Percentiles rank a stretch among this genome's conserved stretches.
These are phyloP conservation scores for Neogale vison DNA, from an alignment of 2,113 vertebrate genomes.

Conservation along the genomic window DNA sequence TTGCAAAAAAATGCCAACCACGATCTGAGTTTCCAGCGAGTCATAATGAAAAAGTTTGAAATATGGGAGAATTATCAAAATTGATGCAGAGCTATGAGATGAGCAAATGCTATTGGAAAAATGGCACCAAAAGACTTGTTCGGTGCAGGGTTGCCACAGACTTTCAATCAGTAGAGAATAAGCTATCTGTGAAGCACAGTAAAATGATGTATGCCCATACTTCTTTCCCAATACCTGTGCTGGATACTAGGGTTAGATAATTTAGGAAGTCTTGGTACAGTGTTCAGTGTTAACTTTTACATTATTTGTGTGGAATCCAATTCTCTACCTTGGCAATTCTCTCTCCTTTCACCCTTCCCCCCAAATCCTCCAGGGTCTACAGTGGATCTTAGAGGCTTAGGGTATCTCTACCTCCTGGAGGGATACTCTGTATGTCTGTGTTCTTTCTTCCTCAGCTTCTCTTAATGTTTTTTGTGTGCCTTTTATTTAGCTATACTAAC, in stretches of 20 bases:
- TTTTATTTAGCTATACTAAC: neutral
- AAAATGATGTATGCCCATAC: neutral
- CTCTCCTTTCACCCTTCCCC: neutral
- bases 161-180: neutral
- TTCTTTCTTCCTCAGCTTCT: neutral
- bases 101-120: neutral
- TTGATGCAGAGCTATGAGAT: neutral
- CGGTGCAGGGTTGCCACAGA: neutral
- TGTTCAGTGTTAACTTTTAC: neutral
- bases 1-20: neutral
- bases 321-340: neutral
- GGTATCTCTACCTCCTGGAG: neutral
- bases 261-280: neutral
- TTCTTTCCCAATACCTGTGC: neutral
- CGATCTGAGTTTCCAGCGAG: neutral
- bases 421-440: neutral
- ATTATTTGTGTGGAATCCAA: neutral
- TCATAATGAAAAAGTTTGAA: neutral
- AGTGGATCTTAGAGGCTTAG: neutral
- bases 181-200: neutral
- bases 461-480: neutral
- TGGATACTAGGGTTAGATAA: neutral
- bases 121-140: neutral
- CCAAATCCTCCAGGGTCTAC: neutral
- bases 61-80: neutral